Base-by-base conservation (phyloP, 2,113 vertebrate species). In the Erythrocercus mccallii region DNA sequence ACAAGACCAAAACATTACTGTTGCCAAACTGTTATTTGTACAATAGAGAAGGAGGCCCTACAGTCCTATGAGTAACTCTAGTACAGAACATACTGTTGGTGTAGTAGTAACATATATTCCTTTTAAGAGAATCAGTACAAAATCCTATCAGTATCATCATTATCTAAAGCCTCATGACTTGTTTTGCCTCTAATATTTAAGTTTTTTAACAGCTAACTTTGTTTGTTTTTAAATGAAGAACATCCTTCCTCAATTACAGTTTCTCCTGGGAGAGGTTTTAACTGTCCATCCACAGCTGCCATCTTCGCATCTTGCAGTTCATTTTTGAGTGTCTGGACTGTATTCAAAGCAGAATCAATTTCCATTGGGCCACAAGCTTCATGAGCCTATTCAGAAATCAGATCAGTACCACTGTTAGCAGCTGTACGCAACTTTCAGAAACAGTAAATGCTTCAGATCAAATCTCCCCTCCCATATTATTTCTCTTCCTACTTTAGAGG, bases 311-410 rank as follows among this genome's bases (percentile, higher is more conserved):
- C 99, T 88, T 99, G 99, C 62, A 99, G 98, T 90, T 99, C 99
- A 54, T 97, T 98, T 96, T 99, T 99, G 18, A 99, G 98, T 0
- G 99, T 99, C 96, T 99, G 99, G 16, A 99, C 99, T 1, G 99
- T 98, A 90, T 97, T 99, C 88, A 99, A 98, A 15, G 99, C 99
- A 6, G 99, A 99, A 94, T 99, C 99, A 0, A 99, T 99, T 96
- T 99, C 99, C 98, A 99, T 98, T 31, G 99, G 99, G 44, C 99
- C 99, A 91, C 99, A 99, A 9, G 99, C 99, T 97, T 99, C 99
- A 54, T 99, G 99, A 88, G 99, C 99, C 99, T 99, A 19, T 40
- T 35, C 38, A 94, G 72, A 78, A 78, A 94, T 18, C 19, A 94
- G 28, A 93, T 4, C 56, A 81, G 44, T 7, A 88, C 74, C 53